Base-by-base conservation (phyloP, 2,113 vertebrate species). In the Scolopax mira region DNA sequence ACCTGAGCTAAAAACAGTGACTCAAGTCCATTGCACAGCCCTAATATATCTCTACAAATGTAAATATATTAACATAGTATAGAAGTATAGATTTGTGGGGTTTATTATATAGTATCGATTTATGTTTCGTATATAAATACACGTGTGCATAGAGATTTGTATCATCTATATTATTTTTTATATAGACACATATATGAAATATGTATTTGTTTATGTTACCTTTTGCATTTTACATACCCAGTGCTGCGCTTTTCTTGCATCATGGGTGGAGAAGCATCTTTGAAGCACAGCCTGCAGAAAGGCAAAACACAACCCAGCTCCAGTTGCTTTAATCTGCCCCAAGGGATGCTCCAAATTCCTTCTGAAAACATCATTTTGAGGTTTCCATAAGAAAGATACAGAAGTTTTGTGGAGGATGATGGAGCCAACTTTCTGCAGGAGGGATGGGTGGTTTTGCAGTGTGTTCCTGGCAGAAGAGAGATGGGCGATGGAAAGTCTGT, bases 401-500 rank as follows among this genome's bases (percentile, higher is more conserved):
- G 75, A 46, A 22, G 22, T n/a, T 54, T 66, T 25, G 39, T 54
- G 65, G 44, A 64, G 55, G 74, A 37, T 0, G 4, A 65, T 3
- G 2, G 24, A 30, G 8, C 42, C 64, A 48, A 48, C 55, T 90
- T 21, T 28, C 42, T 54, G 61, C 71, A 82, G 71, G 65, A 67
- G 48, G 33, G 33, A 55, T 0, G 4, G 5, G 46, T 58, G 77
- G 19, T 39, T 85, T 39, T 61, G 33, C 41, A 23, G 27, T 4
- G 0, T 65, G 39, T 7, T 91, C 35, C 81, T 69, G 58, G 67
- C 28, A 72, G 78, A 67, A 86, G 37, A 49, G 77, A 64, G 28
- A 42, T 33, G 57, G 79, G 48, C 0, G 0, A 58, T 13, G 41
- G 27, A 7, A 6, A 79, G 49, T 22, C 62, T 60, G 48, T 0